A percentile compares a stretch with the other conserved stretches of the same genome.
Conservation (phyloP, 1,140 invertebrate genomes). For the Oncopodura yosiiana region DNA sequence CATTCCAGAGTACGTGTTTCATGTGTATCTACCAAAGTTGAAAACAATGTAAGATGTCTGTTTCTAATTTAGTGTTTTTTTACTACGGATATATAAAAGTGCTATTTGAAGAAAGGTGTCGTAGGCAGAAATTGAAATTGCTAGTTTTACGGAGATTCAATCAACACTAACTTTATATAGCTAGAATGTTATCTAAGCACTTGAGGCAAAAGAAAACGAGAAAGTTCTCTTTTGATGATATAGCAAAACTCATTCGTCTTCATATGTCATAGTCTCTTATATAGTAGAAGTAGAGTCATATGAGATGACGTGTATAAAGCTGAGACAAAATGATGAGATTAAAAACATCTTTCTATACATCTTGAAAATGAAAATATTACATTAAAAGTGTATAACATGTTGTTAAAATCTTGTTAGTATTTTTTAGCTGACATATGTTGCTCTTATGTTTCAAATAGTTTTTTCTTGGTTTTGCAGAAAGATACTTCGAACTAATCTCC, state of each 20-base stretch:
- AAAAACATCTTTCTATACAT: not conserved
- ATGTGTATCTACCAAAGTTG: slow-evolving; percentile 23
- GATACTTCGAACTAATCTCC: slow-evolving; percentile 20
- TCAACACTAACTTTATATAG: not conserved
- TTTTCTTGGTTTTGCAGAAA: slow-evolving; percentile 3
- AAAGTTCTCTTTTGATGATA: too few relatives aligned
- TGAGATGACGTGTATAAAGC: too few relatives aligned
- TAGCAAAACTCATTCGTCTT: too few relatives aligned
- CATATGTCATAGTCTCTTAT: too few relatives aligned
- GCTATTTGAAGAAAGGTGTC: too few relatives aligned
- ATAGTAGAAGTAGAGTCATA: too few relatives aligned
- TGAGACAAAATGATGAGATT: not conserved
- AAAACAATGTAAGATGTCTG: slow-evolving; percentile 31
- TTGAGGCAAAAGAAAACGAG: too few relatives aligned
- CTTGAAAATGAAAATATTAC: too few relatives aligned
- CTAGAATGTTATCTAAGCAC: not conserved
- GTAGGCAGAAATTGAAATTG: not conserved
- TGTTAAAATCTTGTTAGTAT: not conserved
- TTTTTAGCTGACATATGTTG: slow-evolving; percentile 6
- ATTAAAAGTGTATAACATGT: not conserved
- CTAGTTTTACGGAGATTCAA: not conserved
- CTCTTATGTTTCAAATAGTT: slow-evolving; percentile 1
- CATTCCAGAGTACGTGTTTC: slow-evolving; percentile 23
- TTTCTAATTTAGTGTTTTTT: too few relatives aligned
- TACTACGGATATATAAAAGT: too few relatives aligned